Evolutionary conservation across 1,140 invertebrate species (phyloP), one percentile per base, ranked within the genome.

Genomic region (Papilio xuthus): DNA sequence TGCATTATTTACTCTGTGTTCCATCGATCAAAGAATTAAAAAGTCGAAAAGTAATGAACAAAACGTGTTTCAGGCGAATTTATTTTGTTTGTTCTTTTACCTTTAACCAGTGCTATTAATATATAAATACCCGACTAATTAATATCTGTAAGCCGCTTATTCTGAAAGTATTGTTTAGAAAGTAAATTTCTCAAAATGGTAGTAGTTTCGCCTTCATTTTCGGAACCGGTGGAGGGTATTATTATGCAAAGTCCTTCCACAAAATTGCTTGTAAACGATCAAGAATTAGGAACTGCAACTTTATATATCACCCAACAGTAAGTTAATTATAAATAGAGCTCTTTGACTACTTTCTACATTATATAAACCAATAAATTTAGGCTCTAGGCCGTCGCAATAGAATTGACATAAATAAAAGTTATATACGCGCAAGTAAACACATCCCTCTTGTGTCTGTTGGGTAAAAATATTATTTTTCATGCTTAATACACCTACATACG

Each of bases 271-370:
- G 82, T 93, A 70, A 92, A 93, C 72, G 87, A 89, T 53, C 87
- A 90, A 41, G 92, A 93, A 83, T 80, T 93, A 56, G 92, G 92
- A 18, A 93, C 90, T 56, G 92, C 88, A 4, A 91, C 90, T 4
- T 82, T 93, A 32, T 93, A 92, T 77, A 92, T 93, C n/a, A 93
- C 92, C 74, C 87, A 93, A 80, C 83, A 88, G 91, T 93, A 89
- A 87, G 88, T 84, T 20, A 37, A 60, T 76, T 71, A 63, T 9
- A 18, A 28, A 15, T 6, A 18, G 53, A 63, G 23, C 10, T 15
- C 12, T 28, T 23, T 63, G 2, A 26, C 12, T 12, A 67, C 7
- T 7, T 28, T 28, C 18, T 7, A 67, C 12, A 12, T 60, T 3
- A 26, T 23, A 23, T 60, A 60, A 60, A 26, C 12, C 23, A 3